Evolutionary conservation across 1,140 invertebrate species (phyloP).

Genomic region (Chionoecetes opilio): DNA sequence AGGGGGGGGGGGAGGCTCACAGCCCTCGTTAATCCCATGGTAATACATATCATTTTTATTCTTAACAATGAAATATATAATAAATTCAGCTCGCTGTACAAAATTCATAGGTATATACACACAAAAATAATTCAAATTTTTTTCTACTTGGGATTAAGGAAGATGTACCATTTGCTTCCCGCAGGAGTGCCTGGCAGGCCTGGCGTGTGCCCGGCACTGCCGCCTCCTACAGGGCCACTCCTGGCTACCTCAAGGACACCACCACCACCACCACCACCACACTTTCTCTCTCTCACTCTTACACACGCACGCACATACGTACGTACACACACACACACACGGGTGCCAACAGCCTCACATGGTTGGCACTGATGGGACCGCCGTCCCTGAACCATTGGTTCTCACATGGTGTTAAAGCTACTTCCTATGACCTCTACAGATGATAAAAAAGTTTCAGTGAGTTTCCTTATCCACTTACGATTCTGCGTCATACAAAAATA

Average conservation of each 20-base stretch:
- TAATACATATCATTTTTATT: constrained; percentile 7
- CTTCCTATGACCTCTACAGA: constrained; percentile 41
- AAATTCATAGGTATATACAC: constrained; percentile 52
- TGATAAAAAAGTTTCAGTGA: constrained; percentile 39
- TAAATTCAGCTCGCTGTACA: constrained; percentile 43
- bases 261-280: background rate
- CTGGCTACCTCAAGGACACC: background rate
- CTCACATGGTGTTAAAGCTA: constrained; percentile 55
- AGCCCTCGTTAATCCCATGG: constrained; percentile 33
- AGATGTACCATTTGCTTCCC: background rate
- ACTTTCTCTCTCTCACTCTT: background rate
- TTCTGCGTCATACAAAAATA: constrained; percentile 77
- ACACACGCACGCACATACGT: background rate
- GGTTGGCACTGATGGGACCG: constrained; percentile 65
- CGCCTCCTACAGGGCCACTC: background rate
- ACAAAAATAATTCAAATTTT: constrained; percentile 23
- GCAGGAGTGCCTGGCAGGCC: background rate
- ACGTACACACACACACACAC: constrained; percentile 8
- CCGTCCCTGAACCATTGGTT: constrained; percentile 52
- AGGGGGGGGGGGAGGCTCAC: constrained; percentile 40
- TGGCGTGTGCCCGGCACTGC: background rate
- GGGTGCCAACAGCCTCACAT: constrained; percentile 60
- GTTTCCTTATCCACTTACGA: constrained; percentile 32
- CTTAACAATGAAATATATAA: constrained; percentile 23
- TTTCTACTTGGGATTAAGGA: constrained; percentile 34